Evolutionary conservation across 92 coral and sea anemone species (phyloP).

Genomic region (Zoanthus solanderi): DNA sequence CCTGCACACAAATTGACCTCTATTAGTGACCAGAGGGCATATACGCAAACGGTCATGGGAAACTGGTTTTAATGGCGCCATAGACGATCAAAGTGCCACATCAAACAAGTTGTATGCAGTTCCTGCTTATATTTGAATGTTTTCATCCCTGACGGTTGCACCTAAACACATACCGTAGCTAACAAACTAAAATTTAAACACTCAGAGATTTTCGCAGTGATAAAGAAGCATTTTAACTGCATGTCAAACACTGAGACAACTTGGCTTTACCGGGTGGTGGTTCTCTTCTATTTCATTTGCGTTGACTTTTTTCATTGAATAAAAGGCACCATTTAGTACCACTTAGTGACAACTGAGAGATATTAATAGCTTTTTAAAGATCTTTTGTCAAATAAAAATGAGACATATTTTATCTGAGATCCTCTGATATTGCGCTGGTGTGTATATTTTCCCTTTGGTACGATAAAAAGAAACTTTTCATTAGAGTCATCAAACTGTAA

Average conservation of each 20-base stretch:
- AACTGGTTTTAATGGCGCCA: constrained; percentile 45
- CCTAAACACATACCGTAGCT: constrained; percentile 11
- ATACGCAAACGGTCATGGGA: constrained; percentile 47
- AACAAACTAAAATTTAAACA: not conserved
- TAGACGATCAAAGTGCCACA: not conserved
- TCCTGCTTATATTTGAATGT: not conserved
- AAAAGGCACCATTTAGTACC: constrained; percentile 13
- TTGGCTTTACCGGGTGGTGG: not conserved
- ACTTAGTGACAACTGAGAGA: constrained; percentile 37
- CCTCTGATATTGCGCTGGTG: constrained; percentile 22
- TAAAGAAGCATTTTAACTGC: not conserved
- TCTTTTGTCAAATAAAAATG: constrained; percentile 36
- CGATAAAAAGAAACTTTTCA: not conserved
- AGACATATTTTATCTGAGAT: constrained; percentile 38
- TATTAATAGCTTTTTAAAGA: constrained; percentile 23
- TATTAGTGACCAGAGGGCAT: constrained; percentile 29
- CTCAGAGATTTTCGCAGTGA: not conserved
- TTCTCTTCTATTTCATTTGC: constrained; percentile 7
- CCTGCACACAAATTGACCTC: constrained; percentile 30
- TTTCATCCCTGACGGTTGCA: constrained; percentile 17
- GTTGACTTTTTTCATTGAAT: not conserved
- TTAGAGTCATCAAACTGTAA: not conserved
- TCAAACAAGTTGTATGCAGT: not conserved
- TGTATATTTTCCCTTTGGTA: constrained; percentile 13
- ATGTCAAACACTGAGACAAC: not conserved